Conservation (phyloP, 2,888 invertebrate species). For the Tachina grossa region DNA sequence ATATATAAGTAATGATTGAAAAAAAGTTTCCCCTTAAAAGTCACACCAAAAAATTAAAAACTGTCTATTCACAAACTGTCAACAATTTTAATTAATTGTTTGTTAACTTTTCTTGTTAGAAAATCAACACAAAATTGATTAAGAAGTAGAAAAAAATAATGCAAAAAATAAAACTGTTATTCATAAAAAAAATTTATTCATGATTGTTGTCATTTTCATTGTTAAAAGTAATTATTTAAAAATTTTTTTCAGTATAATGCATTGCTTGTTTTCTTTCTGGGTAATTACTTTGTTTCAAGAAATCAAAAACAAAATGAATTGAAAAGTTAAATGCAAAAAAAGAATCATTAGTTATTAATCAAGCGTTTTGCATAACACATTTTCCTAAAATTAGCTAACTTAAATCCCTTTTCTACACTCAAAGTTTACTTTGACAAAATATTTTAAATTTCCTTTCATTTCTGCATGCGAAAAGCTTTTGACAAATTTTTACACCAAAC, state of each 20-base stretch:
- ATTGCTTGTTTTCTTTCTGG: background rate
- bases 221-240: background rate
- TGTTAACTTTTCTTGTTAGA: constrained; percentile 71
- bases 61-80: constrained; percentile 34
- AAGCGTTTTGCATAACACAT: too few species aligned
- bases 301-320: too few species aligned
- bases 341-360: too few species aligned
- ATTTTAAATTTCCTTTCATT: too few species aligned
- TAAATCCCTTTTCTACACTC: too few species aligned
- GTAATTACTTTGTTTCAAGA: too few species aligned
- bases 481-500: too few species aligned
- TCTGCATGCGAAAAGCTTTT: too few species aligned
- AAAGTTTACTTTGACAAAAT: too few species aligned
- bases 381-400: too few species aligned
- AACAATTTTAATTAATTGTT: constrained; percentile 70
- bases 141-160: background rate
- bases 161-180: background rate
- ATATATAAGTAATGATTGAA: background rate
- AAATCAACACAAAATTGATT: constrained; percentile 8
- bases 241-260: too few species aligned
- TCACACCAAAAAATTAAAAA: constrained; percentile 5
- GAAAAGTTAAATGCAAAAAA: too few species aligned
- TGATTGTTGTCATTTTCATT: constrained; percentile 5
- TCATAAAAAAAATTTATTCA: constrained; percentile 1
- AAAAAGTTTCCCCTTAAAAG: background rate